A percentile compares a stretch with the other conserved stretches of the same genome.
phyloP scores from a whole-genome alignment of 1,140 invertebrate species.

The Caenorhabditis remanei region DNA sequence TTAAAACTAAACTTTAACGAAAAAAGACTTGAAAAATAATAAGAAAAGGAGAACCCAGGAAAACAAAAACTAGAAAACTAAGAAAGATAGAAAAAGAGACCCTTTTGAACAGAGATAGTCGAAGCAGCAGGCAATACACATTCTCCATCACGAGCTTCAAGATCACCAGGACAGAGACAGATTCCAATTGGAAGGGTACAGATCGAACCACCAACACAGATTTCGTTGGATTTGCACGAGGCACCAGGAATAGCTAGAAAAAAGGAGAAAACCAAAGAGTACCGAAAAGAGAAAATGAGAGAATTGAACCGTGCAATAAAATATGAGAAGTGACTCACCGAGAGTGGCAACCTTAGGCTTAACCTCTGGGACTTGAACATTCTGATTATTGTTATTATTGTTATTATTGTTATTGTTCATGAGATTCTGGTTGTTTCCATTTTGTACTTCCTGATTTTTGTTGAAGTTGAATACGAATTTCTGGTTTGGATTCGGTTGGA shows the following conservation, averaged over 20 bases:
- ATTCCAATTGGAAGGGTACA: constrained; percentile 71
- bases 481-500: constrained; percentile 54
- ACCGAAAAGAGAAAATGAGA: neutral
- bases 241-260: constrained; percentile 63
- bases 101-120: constrained; percentile 53
- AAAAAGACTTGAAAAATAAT: neutral
- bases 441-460: constrained; percentile 18
- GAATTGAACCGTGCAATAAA: neutral
- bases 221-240: constrained; percentile 69
- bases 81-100: constrained; percentile 43
- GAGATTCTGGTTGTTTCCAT: neutral
- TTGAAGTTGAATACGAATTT: constrained; percentile 53
- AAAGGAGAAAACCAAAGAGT: constrained; percentile 38
- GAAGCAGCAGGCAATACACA: constrained; percentile 69
- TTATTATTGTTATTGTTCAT: neutral
- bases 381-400: constrained; percentile 38
- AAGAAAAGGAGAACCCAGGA: neutral
- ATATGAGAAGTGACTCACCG: constrained; percentile 43
- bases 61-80: neutral
- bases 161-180: constrained; percentile 73
- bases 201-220: constrained; percentile 71
- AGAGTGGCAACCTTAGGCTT: constrained; percentile 54
- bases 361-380: constrained; percentile 18
- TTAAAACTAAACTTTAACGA: neutral
- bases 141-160: constrained; percentile 71